phyloP scores from a whole-genome alignment of 2,113 vertebrate species.

The Potamarius usumacintae region DNA sequence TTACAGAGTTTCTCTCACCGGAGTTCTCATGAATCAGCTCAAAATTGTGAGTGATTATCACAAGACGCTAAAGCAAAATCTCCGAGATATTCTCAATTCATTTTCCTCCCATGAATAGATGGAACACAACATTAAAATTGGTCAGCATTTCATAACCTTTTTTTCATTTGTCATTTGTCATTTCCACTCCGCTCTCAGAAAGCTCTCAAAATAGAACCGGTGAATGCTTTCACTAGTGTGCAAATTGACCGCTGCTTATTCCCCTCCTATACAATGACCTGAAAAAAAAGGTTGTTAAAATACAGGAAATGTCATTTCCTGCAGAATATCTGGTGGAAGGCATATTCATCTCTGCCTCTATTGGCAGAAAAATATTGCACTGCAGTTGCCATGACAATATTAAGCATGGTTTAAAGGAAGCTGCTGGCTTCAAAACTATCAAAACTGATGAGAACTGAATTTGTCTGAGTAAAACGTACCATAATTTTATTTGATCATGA shows the following conservation, averaged over 20 bases:
- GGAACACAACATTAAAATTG: constrained; percentile 65
- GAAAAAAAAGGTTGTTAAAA: neutral
- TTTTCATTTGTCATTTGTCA: constrained; percentile 38
- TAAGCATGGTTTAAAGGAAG: constrained; percentile 2
- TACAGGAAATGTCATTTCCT: neutral
- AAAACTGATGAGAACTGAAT: neutral
- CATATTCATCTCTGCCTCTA: neutral
- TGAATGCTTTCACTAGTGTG: neutral
- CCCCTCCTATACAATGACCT: neutral
- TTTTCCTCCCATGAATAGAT: constrained; percentile 68
- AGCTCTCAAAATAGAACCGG: neutral
- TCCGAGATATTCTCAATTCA: constrained; percentile 67
- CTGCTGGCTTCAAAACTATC: neutral
- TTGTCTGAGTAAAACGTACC: neutral
- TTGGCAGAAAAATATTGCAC: constrained; percentile 11
- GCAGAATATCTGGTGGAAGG: neutral
- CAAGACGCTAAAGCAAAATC: constrained; percentile 71
- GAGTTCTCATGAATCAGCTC: constrained; percentile 69
- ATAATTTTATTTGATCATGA: neutral
- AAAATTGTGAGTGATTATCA: constrained; percentile 74
- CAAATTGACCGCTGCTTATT: neutral
- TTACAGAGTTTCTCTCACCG: constrained; percentile 66
- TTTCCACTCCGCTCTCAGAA: neutral
- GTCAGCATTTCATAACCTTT: constrained; percentile 54
- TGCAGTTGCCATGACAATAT: constrained; percentile 34